A percentile compares a stretch with the other conserved stretches of the same genome.
These are phyloP conservation scores for Clarias gariepinus DNA, from an alignment of 2,113 vertebrate genomes.

Conservation along the genomic window DNA sequence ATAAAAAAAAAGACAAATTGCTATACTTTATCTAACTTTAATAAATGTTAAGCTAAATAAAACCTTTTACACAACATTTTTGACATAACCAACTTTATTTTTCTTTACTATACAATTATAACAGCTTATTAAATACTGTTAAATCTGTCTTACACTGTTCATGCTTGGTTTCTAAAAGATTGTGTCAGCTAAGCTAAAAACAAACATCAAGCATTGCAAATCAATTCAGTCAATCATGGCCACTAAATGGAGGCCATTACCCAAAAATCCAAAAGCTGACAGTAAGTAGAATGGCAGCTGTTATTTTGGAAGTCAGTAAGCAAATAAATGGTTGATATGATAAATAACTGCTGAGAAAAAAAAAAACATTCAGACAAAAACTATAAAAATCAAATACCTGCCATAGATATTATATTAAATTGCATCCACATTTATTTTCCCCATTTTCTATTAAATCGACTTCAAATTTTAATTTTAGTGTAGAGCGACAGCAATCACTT, in stretches of 20 bases:
- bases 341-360: conserved; percentile 1
- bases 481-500: neutral
- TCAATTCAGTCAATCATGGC: conserved; percentile 27
- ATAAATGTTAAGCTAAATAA: neutral
- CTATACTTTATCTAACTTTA: neutral
- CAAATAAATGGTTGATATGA: conserved; percentile 5
- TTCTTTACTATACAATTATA: neutral
- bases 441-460: neutral
- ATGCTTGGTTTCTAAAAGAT: neutral
- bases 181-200: neutral
- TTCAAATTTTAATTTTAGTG: neutral
- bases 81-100: neutral
- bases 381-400: neutral
- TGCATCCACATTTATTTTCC: conserved; percentile 6
- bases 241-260: conserved; percentile 34
- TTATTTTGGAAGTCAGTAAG: conserved; percentile 9
- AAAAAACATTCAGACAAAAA: conserved; percentile 2
- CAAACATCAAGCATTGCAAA: conserved; percentile 15
- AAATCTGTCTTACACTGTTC: neutral
- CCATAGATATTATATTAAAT: conserved; percentile 6
- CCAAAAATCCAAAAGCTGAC: conserved; percentile 36
- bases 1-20: neutral
- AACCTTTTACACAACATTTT: neutral
- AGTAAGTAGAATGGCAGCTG: conserved; percentile 12
- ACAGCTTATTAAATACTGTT: neutral